Evolutionary conservation across 2,888 invertebrate species (phyloP).

Genomic region (Catocala fraxini): DNA sequence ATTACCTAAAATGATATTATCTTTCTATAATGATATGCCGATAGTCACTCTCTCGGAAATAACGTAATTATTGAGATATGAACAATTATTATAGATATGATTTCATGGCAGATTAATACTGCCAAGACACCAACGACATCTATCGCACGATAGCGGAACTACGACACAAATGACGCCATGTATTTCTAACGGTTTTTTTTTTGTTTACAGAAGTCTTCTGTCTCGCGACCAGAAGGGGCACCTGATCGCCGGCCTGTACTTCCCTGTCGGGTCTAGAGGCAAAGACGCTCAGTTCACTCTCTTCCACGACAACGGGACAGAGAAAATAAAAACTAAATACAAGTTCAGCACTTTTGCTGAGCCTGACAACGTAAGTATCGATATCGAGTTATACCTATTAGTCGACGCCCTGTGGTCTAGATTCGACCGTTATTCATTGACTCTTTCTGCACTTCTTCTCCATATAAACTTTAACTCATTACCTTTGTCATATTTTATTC

Average conservation of each 20-base stretch:
- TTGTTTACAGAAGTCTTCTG: conserved; percentile 89
- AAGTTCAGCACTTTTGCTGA: conserved; percentile 91
- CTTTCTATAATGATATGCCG: too few relatives aligned
- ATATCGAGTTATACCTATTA: background rate
- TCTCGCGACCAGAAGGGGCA: conserved; percentile 95
- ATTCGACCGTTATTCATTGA: too few relatives aligned
- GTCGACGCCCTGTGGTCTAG: too few relatives aligned
- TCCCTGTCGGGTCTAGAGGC: conserved; percentile 89
- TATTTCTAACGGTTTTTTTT: background rate
- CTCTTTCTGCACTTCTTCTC: too few relatives aligned
- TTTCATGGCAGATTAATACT: too few relatives aligned
- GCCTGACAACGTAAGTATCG: conserved; percentile 84
- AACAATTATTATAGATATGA: too few relatives aligned
- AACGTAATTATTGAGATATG: too few relatives aligned
- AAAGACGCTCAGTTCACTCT: conserved; percentile 91
- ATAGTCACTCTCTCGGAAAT: too few relatives aligned
- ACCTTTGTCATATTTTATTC: too few relatives aligned
- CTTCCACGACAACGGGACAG: conserved; percentile 91
- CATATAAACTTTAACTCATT: too few relatives aligned
- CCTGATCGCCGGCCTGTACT: conserved; percentile 94
- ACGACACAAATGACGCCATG: background rate
- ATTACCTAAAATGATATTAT: too few relatives aligned
- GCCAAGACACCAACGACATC: background rate
- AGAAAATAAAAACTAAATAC: conserved; percentile 91
- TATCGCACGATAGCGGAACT: background rate